Evolutionary conservation across 2,888 invertebrate species (phyloP).

Genomic region (Conus canariensis): DNA sequence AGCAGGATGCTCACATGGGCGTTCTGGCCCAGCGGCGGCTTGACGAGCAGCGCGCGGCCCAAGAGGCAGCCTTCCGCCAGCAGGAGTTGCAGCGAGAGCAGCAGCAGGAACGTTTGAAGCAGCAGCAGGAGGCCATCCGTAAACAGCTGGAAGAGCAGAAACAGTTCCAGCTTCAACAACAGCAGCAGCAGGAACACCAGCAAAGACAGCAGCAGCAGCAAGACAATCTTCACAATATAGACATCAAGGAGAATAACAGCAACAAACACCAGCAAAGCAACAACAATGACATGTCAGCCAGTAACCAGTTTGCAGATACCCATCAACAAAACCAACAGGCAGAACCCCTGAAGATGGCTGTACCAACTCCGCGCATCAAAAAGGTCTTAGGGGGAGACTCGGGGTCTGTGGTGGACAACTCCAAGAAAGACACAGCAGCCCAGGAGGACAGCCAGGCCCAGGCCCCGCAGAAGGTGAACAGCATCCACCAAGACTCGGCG

Average conservation of each 20-base stretch:
- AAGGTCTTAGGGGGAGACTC: neutral
- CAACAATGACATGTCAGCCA: neutral
- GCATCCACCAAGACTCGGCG: neutral
- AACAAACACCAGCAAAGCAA: constrained; percentile 10
- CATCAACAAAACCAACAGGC: no score
- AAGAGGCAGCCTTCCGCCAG: neutral
- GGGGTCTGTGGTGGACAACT: constrained; percentile 7
- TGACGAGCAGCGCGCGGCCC: neutral
- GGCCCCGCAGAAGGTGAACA: neutral
- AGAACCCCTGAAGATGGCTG: neutral
- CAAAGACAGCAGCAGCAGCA: constrained; percentile 37
- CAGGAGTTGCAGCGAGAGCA: constrained; percentile 24
- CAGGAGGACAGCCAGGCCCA: constrained; percentile 9
- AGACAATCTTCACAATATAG: neutral
- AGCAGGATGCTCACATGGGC: neutral
- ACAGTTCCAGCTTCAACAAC: constrained; percentile 14
- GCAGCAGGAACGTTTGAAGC: constrained; percentile 23
- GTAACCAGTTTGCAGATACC: neutral
- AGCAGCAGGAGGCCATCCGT: constrained; percentile 37
- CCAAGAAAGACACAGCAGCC: neutral
- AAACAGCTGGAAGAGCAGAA: constrained; percentile 34
- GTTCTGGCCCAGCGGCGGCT: neutral
- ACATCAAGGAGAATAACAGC: constrained; percentile 31
- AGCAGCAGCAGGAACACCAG: constrained; percentile 35
- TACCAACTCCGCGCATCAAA: neutral